Conservation (phyloP, 2,113 vertebrate species). For the Chlamydotis undulata region DNA sequence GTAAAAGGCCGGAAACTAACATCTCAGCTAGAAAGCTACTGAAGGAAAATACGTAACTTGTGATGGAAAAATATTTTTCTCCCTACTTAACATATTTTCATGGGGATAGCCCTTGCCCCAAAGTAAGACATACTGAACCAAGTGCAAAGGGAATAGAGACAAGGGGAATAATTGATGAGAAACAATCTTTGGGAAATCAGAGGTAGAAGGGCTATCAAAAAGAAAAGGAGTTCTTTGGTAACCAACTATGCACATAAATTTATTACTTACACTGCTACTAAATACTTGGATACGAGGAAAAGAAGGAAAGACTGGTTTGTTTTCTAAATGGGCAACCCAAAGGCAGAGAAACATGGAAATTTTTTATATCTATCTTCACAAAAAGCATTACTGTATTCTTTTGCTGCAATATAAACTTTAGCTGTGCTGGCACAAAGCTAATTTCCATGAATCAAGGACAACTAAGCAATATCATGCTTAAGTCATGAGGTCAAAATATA, state of each 20-base stretch:
- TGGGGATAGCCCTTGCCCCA: neutral
- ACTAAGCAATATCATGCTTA: conserved; percentile 33
- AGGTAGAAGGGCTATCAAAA: neutral
- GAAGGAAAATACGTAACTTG: neutral
- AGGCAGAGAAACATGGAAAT: neutral
- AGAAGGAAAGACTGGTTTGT: neutral
- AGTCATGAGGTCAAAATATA: conserved; percentile 68
- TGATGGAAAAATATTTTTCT: neutral
- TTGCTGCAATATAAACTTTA: conserved; percentile 16
- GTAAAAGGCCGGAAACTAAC: neutral
- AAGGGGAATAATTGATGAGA: neutral
- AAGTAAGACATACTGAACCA: neutral
- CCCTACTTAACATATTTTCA: neutral
- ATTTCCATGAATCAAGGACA: conserved; percentile 47
- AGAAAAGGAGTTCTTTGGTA: neutral
- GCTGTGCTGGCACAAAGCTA: neutral
- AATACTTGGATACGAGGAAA: neutral
- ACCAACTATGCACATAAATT: neutral
- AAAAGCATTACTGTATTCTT: neutral
- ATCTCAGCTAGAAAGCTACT: neutral
- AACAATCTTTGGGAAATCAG: conserved; percentile 5
- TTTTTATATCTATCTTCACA: neutral
- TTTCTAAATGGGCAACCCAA: neutral
- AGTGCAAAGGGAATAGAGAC: neutral
- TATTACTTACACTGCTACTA: neutral